These are phyloP conservation scores for Enteromius anoplus DNA, from an alignment of 2,797 vertebrate species.

Conservation along the genomic window DNA sequence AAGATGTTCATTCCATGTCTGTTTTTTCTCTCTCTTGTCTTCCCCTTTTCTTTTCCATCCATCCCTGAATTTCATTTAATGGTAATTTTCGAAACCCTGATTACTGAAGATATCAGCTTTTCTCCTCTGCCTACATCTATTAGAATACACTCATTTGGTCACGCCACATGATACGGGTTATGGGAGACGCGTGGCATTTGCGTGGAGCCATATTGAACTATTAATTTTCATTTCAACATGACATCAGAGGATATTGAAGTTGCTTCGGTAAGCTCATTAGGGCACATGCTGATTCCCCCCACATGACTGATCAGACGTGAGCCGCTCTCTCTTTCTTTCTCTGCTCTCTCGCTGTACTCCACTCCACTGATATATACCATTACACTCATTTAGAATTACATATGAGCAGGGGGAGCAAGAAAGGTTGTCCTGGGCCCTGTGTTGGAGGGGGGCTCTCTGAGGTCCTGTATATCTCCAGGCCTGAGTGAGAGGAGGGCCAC, in stretches of 20 bases:
- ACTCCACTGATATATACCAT: constrained; percentile 22
- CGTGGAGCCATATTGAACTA: constrained; percentile 74
- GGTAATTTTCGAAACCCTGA: constrained; percentile 55
- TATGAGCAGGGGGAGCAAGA: background rate
- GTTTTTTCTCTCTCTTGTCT: background rate
- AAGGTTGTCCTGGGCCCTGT: background rate
- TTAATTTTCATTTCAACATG: constrained; percentile 84
- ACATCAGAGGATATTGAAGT: constrained; percentile 81
- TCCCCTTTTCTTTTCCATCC: constrained; percentile 28
- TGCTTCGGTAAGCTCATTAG: constrained; percentile 78
- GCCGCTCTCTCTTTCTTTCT: background rate
- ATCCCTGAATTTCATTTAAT: constrained; percentile 44
- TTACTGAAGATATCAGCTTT: constrained; percentile 74
- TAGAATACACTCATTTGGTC: constrained; percentile 77
- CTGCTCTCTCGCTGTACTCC: background rate
- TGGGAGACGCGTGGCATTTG: constrained; percentile 73
- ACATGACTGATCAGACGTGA: constrained; percentile 40
- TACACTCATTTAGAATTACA: constrained; percentile 12
- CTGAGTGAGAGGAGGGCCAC: background rate
- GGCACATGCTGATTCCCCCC: constrained; percentile 31
- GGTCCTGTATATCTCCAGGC: background rate
- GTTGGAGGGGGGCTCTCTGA: background rate
- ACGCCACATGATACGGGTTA: constrained; percentile 81
- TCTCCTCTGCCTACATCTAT: constrained; percentile 59
- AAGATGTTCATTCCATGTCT: constrained; percentile 36